Conservation (phyloP, 2,113 vertebrate genomes). For the Melanostigma gelatinosum region DNA sequence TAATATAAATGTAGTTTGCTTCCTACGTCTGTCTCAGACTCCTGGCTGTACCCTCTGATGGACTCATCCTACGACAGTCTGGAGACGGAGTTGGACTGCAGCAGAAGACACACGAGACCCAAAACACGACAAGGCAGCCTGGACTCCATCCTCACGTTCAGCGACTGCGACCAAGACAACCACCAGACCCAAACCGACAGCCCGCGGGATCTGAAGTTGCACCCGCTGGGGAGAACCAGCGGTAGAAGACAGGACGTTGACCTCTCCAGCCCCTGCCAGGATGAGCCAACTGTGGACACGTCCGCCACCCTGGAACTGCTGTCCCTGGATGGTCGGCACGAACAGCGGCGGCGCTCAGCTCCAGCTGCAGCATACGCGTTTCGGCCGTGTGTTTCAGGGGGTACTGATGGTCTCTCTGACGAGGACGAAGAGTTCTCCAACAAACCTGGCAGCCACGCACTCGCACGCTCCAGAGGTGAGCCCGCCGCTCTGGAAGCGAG, state of each 20-base stretch:
- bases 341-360: slow-evolving; percentile 86
- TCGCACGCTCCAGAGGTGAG: neutral
- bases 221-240: slow-evolving; percentile 48
- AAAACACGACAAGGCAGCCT: slow-evolving; percentile 89
- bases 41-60: slow-evolving; percentile 87
- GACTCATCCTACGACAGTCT: slow-evolving; percentile 96
- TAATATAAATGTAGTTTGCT: neutral
- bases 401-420: slow-evolving; percentile 80
- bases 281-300: neutral
- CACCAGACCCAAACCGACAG: neutral
- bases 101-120: slow-evolving; percentile 72
- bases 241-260: slow-evolving; percentile 39
- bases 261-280: slow-evolving; percentile 41
- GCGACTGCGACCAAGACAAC: slow-evolving; percentile 87
- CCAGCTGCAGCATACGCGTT: slow-evolving; percentile 83
- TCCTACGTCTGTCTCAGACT: slow-evolving; percentile 77
- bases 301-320: slow-evolving; percentile 51
- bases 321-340: slow-evolving; percentile 58
- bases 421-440: slow-evolving; percentile 57
- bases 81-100: slow-evolving; percentile 89
- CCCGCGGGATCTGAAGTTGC: neutral
- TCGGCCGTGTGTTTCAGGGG: slow-evolving; percentile 56
- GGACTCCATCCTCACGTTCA: slow-evolving; percentile 92
- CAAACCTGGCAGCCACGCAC: neutral
- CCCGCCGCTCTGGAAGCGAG: slow-evolving; percentile 78